Conservation (phyloP, 37 sponge, comb jelly and placozoan species). For the Halichondria panicea region DNA sequence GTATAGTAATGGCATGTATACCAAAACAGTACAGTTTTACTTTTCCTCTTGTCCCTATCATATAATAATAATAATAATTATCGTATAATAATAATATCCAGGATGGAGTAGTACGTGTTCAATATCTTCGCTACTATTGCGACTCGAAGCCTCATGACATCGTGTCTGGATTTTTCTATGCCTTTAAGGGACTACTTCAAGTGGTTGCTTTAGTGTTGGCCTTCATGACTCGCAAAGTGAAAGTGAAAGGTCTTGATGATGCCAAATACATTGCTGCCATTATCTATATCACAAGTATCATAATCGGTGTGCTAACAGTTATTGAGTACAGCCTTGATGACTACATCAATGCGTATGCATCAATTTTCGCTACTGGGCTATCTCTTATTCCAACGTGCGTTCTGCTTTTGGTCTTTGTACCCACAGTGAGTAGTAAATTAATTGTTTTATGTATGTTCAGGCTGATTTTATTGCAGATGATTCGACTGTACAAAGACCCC, state of each 20-base stretch:
- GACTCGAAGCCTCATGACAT: too few species aligned
- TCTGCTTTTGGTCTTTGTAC: neutral
- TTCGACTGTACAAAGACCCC: slow-evolving; percentile 17
- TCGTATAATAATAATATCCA: too few species aligned
- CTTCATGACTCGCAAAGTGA: neutral
- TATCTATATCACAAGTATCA: neutral
- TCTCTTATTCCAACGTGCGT: neutral
- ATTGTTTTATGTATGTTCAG: too few species aligned
- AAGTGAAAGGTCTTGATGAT: neutral
- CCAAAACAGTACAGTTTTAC: too few species aligned
- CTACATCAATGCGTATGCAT: neutral
- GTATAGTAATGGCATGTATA: too few species aligned
- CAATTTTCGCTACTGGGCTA: neutral
- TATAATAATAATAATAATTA: too few species aligned
- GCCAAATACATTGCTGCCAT: neutral
- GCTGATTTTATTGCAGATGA: slow-evolving; percentile 5
- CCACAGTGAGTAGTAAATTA: neutral
- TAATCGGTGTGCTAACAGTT: neutral
- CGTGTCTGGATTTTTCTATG: too few species aligned
- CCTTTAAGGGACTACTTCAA: neutral
- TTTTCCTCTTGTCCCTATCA: too few species aligned
- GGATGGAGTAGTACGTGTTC: too few species aligned
- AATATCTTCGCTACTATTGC: too few species aligned
- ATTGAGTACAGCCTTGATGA: neutral
- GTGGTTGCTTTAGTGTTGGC: neutral